phyloP scores from a whole-genome alignment of 1,140 invertebrate genomes.

The Eurosta solidaginis region DNA sequence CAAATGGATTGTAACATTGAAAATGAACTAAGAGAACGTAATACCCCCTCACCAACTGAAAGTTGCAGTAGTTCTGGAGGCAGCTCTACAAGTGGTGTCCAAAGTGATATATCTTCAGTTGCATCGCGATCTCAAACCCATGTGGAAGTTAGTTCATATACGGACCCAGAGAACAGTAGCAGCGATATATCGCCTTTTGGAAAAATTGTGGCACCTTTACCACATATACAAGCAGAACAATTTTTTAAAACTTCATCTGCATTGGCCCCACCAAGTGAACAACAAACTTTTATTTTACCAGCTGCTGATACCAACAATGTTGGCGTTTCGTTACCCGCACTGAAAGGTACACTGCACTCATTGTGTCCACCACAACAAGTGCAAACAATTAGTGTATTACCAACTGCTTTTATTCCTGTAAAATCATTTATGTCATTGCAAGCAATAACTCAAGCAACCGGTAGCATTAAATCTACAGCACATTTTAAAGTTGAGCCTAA shows the following conservation, averaged over 20 bases:
- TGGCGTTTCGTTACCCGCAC: background rate
- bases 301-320: background rate
- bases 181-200: background rate
- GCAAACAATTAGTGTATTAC: constrained; percentile 25
- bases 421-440: constrained; percentile 31
- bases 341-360: background rate
- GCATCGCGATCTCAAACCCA: constrained; percentile 16
- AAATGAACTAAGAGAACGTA: constrained; percentile 41
- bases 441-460: background rate
- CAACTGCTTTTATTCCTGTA: constrained; percentile 33
- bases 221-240: background rate
- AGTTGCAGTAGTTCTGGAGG: constrained; percentile 45
- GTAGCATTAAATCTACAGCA: constrained; percentile 15
- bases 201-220: background rate
- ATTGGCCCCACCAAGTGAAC: background rate
- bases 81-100: constrained; percentile 45
- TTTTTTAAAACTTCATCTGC: background rate
- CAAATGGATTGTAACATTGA: constrained; percentile 40
- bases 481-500: constrained; percentile 23
- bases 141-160: background rate
- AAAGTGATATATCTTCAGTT: constrained; percentile 45
- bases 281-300: background rate
- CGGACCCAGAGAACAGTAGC: background rate
- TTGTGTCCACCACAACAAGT: background rate
- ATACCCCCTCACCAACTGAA: constrained; percentile 51